Percentiles rank a stretch among this genome's conserved stretches.
These are phyloP conservation scores for Chelonoidis abingdonii DNA, from an alignment of 2,113 vertebrate genomes.

Conservation along the genomic window DNA sequence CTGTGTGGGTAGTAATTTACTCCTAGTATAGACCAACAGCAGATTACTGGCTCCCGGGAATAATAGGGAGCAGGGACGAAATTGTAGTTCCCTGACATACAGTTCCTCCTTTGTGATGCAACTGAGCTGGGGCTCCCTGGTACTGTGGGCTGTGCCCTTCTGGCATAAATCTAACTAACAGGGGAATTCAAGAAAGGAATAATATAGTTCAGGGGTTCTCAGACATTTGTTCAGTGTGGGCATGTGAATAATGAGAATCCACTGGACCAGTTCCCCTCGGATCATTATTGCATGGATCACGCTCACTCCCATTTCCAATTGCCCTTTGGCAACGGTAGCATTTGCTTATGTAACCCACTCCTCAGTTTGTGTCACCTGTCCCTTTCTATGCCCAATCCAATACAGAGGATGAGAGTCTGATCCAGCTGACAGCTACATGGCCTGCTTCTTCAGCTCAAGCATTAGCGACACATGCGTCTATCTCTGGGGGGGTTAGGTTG, in stretches of 20 bases:
- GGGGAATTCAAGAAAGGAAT: background rate
- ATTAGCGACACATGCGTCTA: rapidly evolving
- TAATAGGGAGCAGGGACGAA: background rate
- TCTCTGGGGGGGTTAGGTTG: background rate
- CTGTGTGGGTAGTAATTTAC: background rate
- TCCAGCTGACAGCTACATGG: background rate
- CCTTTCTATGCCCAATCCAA: background rate
- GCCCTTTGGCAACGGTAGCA: background rate
- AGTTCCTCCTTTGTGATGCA: background rate
- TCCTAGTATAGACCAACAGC: rapidly evolving
- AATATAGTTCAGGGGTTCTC: background rate
- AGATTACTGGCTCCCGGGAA: background rate
- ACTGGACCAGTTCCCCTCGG: background rate
- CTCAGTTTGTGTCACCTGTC: background rate
- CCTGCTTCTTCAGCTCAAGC: background rate
- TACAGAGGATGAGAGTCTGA: rapidly evolving
- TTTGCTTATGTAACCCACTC: background rate
- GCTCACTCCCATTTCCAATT: background rate
- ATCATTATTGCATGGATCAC: background rate
- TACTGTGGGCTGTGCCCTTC: background rate
- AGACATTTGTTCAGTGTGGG: rapidly evolving
- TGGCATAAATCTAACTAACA: rapidly evolving
- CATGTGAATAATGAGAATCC: background rate
- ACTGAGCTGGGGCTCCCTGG: rapidly evolving
- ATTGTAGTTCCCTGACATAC: background rate